A percentile compares a stretch with the other conserved stretches of the same genome.
Evolutionary conservation across 2,888 invertebrate genomes (phyloP).

Genomic region (Biston stratarius): DNA sequence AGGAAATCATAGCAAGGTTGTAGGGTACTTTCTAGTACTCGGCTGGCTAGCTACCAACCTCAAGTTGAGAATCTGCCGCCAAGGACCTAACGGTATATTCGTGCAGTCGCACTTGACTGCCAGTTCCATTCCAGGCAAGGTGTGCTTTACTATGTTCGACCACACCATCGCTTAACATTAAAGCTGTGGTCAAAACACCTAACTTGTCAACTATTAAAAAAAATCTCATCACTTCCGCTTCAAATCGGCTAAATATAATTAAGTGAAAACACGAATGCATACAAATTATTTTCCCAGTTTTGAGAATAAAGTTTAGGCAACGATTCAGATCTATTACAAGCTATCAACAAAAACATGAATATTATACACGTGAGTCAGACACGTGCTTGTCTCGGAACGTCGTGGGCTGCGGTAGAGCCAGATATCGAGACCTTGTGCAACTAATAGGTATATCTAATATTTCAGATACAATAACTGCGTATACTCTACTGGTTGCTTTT

Average conservation of each 20-base stretch:
- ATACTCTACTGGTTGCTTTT: too few species aligned
- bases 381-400: slow-evolving; percentile 20
- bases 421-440: slow-evolving; percentile 25
- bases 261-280: neutral
- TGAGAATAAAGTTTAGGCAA: neutral
- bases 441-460: neutral
- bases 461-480: neutral
- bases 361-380: slow-evolving; percentile 18
- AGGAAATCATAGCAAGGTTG: too few species aligned
- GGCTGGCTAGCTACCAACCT: too few species aligned
- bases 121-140: too few species aligned
- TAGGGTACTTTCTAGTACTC: too few species aligned
- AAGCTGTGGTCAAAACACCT: too few species aligned
- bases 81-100: too few species aligned
- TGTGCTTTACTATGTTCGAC: too few species aligned
- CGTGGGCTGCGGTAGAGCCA: slow-evolving; percentile 12
- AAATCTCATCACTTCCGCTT: neutral
- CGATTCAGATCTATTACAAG: slow-evolving; percentile 15
- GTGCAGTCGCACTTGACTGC: too few species aligned
- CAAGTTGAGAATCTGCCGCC: too few species aligned
- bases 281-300: neutral
- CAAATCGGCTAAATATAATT: neutral
- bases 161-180: too few species aligned
- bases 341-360: slow-evolving; percentile 10
- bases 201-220: neutral